Conservation (phyloP, 2,797 vertebrate genomes). For the Octomys mimax region DNA sequence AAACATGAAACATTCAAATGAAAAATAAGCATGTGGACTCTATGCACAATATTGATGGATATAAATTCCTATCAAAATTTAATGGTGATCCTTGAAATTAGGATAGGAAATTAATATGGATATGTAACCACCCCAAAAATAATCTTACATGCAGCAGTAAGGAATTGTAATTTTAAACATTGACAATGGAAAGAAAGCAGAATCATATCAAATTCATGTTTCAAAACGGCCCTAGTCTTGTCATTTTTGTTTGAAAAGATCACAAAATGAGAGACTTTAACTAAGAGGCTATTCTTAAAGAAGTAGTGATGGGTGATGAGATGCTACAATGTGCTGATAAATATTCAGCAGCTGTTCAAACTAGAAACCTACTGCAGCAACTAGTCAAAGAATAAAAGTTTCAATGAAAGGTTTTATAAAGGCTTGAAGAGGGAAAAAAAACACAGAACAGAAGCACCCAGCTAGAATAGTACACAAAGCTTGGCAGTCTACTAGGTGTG, state of each 20-base stretch:
- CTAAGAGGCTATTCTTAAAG: neutral
- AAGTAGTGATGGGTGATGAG: neutral
- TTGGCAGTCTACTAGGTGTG: neutral
- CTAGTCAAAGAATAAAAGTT: no score
- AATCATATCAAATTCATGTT: neutral
- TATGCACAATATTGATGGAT: neutral
- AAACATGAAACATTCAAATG: neutral
- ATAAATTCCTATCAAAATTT: neutral
- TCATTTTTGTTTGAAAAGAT: slow-evolving; percentile 8
- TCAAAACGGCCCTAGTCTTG: neutral
- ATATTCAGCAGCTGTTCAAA: neutral
- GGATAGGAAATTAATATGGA: neutral
- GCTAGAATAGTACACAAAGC: neutral
- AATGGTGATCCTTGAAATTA: neutral
- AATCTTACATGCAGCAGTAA: neutral
- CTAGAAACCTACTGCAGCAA: neutral
- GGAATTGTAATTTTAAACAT: neutral
- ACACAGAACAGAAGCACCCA: neutral
- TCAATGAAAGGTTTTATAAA: neutral
- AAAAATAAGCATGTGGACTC: neutral
- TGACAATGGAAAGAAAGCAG: neutral
- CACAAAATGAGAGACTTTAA: neutral
- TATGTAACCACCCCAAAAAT: neutral
- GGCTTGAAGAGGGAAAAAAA: neutral
- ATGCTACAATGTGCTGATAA: neutral